phyloP scores from a whole-genome alignment of 1,140 invertebrate species.

The Drosophila elegans region DNA sequence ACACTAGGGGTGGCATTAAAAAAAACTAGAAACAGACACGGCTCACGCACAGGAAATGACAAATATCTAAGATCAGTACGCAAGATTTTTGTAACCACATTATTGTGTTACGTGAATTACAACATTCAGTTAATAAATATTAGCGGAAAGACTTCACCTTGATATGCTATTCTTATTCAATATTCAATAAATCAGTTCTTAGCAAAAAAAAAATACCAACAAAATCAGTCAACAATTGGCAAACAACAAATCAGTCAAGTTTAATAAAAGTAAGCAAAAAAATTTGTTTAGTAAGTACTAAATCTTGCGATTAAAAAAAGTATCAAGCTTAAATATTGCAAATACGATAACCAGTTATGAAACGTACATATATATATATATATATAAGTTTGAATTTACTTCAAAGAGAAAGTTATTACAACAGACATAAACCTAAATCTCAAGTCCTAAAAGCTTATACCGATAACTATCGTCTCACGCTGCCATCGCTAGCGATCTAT shows the following conservation, averaged over 20 bases:
- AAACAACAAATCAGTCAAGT: background rate
- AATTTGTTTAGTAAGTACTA: too few species aligned
- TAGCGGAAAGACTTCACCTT: background rate
- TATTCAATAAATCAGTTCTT: background rate
- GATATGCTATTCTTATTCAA: background rate
- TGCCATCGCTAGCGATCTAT: constrained; percentile 24
- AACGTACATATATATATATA: too few species aligned
- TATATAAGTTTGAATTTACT: too few species aligned
- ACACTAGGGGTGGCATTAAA: constrained; percentile 17
- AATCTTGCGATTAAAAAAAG: too few species aligned
- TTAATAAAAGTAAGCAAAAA: background rate
- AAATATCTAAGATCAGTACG: background rate
- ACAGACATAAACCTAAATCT: background rate
- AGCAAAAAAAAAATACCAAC: background rate
- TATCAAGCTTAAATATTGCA: too few species aligned
- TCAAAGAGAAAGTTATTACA: too few species aligned
- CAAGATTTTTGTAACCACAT: too few species aligned
- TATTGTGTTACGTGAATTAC: too few species aligned
- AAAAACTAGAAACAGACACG: background rate
- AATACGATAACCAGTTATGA: too few species aligned
- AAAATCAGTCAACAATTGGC: background rate
- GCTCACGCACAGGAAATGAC: constrained; percentile 10
- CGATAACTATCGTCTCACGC: constrained; percentile 17
- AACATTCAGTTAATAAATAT: background rate
- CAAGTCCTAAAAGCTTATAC: background rate